Percentiles rank a stretch among this genome's conserved stretches.
Evolutionary conservation across 2,113 vertebrate genomes (phyloP).

Genomic region (Cryptotis parvus): DNA sequence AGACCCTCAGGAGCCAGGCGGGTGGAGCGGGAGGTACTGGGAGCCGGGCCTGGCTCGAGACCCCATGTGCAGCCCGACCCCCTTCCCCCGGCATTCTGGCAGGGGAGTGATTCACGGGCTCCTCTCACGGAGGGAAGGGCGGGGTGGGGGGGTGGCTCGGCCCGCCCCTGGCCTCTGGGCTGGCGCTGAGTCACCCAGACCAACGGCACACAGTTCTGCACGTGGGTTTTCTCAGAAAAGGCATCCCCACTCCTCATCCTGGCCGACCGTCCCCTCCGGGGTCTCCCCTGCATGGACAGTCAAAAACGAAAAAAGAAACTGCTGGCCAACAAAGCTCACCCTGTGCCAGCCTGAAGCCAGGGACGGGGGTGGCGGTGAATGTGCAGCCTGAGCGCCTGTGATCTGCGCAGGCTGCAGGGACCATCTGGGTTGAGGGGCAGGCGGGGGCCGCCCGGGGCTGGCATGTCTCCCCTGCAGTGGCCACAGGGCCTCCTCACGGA

Average conservation of each 20-base stretch:
- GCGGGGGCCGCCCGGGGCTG: too few species aligned
- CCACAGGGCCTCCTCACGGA: too few species aligned
- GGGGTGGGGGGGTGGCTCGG: slow-evolving; percentile 29
- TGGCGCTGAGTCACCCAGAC: slow-evolving; percentile 54
- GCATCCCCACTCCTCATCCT: background rate
- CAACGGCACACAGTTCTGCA: slow-evolving; percentile 45
- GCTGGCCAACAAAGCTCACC: slow-evolving; percentile 18
- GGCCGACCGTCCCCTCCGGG: slow-evolving; percentile 16
- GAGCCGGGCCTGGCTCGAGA: slow-evolving; percentile 14
- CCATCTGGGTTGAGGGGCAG: too few species aligned
- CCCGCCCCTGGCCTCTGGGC: slow-evolving; percentile 69
- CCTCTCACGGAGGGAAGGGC: slow-evolving; percentile 1
- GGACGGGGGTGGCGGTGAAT: too few species aligned
- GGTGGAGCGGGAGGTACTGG: background rate
- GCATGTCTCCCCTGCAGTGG: background rate
- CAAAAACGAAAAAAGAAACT: too few species aligned
- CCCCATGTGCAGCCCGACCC: background rate
- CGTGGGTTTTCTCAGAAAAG: slow-evolving; percentile 58
- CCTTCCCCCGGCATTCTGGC: background rate
- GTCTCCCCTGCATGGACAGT: slow-evolving; percentile 46
- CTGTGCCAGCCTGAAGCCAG: slow-evolving; percentile 59
- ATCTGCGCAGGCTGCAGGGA: too few species aligned
- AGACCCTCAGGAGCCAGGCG: background rate
- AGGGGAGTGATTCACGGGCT: slow-evolving; percentile 62
- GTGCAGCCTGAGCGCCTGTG: background rate